Evolutionary conservation across 2,113 vertebrate genomes (phyloP), one percentile per base, ranked within the genome.

Genomic region (Ageneiosus marmoratus): DNA sequence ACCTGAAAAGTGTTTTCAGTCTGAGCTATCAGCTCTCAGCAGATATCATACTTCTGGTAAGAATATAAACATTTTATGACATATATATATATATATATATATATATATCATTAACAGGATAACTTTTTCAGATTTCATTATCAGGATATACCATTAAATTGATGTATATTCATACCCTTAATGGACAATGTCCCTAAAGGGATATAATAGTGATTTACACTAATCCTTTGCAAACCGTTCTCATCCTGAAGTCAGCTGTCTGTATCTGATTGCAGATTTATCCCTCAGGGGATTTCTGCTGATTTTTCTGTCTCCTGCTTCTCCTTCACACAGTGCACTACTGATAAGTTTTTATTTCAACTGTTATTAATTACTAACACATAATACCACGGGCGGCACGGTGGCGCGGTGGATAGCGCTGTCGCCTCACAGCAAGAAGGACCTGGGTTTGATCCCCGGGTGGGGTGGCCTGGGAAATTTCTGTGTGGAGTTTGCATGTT

Each of bases 141-240:
- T 16, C n/a, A 55, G 79, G 4, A 41, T 55, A 81, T 12, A 37
- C 63, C 34, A 55, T 53, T 81, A 53, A 53, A 53, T 67, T 81
- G 53, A 77, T 75, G 50, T 58, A 77, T 60, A 60, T 53, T 10
- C 22, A 60, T 77, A 77, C 60, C 34, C 34, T 44, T 77, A 79
- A 76, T 83, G 48, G 82, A 84, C 76, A 56, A 55, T 82, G 76
- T 84, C 80, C 79, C 84, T 67, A 29, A 67, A 82, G 87, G 76
- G 80, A 81, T 56, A 75, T 88, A 72, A 88, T 16, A 86, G 84
- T 72, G 46, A 80, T 86, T 86, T 84, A 84, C 74, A 69, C 79
- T 88, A 88, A 88, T 86, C 87, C 83, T 65, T 62, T 53, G 69
- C 77, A 80, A 85, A 84, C 81, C 76, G 81, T 24, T 72, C 69